Evolutionary conservation across 1,140 invertebrate genomes (phyloP).

Genomic region (Cecropterus lyciades): DNA sequence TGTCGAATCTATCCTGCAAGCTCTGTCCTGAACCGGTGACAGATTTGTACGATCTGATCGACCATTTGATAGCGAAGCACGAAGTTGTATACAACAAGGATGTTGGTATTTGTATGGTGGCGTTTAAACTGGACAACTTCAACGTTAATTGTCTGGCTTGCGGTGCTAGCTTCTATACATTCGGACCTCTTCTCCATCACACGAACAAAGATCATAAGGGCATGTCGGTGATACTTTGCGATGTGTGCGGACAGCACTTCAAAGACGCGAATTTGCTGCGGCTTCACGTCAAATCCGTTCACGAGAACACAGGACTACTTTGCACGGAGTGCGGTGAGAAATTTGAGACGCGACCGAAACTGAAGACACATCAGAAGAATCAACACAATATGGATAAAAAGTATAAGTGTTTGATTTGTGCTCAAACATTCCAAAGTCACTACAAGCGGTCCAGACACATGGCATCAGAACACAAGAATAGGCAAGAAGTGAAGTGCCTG

Average conservation of each 20-base stretch:
- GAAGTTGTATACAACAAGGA: slow-evolving; percentile 65
- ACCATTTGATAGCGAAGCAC: slow-evolving; percentile 67
- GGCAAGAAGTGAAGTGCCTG: slow-evolving; percentile 67
- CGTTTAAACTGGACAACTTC: slow-evolving; percentile 68
- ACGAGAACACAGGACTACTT: slow-evolving; percentile 60
- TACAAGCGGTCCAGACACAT: slow-evolving; percentile 73
- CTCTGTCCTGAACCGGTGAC: slow-evolving; percentile 55
- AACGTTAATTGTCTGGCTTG: slow-evolving; percentile 63
- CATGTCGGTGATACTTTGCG: slow-evolving; percentile 66
- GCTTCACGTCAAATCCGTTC: slow-evolving; percentile 63
- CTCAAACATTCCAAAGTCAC: slow-evolving; percentile 63
- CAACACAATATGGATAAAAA: slow-evolving; percentile 67
- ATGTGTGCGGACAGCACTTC: slow-evolving; percentile 73
- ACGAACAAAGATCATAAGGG: slow-evolving; percentile 76
- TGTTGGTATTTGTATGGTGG: slow-evolving; percentile 66
- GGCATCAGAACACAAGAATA: slow-evolving; percentile 69
- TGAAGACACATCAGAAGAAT: slow-evolving; percentile 72
- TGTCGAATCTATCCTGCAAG: slow-evolving; percentile 65
- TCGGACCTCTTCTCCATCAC: slow-evolving; percentile 70
- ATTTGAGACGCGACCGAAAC: slow-evolving; percentile 63
- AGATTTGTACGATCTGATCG: slow-evolving; percentile 67
- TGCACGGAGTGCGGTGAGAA: slow-evolving; percentile 71
- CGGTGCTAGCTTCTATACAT: slow-evolving; percentile 64
- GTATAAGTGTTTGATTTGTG: slow-evolving; percentile 66
- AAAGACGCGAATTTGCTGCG: slow-evolving; percentile 60